Evolutionary conservation across 2,113 vertebrate species (phyloP).

Genomic region (Sturnus vulgaris): DNA sequence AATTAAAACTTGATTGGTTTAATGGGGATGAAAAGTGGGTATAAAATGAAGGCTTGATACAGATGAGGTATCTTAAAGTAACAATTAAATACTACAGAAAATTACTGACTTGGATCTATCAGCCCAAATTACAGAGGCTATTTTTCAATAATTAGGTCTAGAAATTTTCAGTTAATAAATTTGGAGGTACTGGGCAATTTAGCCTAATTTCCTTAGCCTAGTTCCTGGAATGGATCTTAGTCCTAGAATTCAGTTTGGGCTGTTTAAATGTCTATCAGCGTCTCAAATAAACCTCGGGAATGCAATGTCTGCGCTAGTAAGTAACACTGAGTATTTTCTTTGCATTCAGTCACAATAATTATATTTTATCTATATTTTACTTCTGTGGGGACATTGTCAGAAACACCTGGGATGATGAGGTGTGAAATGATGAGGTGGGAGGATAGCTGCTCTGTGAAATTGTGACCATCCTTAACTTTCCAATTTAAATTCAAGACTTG

Average conservation of each 20-base stretch:
- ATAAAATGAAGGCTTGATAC: background rate
- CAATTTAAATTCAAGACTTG: background rate
- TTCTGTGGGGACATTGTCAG: background rate
- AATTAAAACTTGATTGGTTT: background rate
- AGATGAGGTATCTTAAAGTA: background rate
- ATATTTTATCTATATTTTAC: background rate
- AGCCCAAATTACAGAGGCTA: background rate
- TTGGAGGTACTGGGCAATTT: background rate
- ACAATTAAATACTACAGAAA: background rate
- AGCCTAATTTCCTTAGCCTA: background rate
- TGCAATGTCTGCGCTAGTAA: background rate
- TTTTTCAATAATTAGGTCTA: background rate
- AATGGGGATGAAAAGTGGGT: background rate
- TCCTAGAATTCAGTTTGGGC: background rate
- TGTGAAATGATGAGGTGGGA: background rate
- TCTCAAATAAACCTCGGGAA: background rate
- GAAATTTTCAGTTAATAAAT: background rate
- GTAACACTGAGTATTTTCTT: background rate
- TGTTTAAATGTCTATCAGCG: background rate
- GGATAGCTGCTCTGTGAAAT: background rate
- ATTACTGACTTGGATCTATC: background rate
- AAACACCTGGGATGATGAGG: background rate
- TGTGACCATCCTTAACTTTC: background rate
- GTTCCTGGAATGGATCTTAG: background rate
- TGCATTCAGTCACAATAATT: background rate